Evolutionary conservation across 2,888 invertebrate species (phyloP).

Genomic region (Lasioglossum marginatum): DNA sequence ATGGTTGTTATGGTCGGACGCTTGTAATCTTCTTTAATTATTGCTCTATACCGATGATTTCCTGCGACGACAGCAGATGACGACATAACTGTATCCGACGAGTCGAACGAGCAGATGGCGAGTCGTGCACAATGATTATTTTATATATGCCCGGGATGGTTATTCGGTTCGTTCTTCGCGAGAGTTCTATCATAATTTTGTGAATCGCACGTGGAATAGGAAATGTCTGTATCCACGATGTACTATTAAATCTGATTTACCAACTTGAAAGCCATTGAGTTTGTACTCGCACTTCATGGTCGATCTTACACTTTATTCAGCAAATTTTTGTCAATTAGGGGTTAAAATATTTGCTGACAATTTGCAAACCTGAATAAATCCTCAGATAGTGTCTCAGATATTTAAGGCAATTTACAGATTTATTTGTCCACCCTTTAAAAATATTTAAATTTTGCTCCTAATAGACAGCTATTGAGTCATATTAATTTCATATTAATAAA

Average conservation of each 20-base stretch:
- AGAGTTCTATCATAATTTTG: conserved; percentile 48
- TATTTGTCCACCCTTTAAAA: not conserved
- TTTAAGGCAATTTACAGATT: not conserved
- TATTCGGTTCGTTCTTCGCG: not conserved
- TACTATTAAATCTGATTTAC: conserved; percentile 33
- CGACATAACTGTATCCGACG: conserved; percentile 58
- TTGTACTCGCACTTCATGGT: not conserved
- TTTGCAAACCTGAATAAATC: not conserved
- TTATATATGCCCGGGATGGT: not conserved
- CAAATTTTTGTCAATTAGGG: not conserved
- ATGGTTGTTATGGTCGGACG: conserved; percentile 10
- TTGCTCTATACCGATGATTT: conserved; percentile 32
- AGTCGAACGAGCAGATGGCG: conserved; percentile 23
- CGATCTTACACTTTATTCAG: not conserved
- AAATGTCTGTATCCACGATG: conserved; percentile 28
- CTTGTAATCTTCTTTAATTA: conserved; percentile 56
- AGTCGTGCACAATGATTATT: conserved; percentile 14
- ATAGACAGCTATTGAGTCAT: too few relatives aligned
- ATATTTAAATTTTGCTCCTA: not conserved
- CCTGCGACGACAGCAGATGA: conserved; percentile 38
- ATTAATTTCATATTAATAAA: too few relatives aligned
- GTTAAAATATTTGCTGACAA: not conserved
- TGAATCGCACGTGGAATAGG: conserved; percentile 12
- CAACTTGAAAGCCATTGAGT: not conserved
- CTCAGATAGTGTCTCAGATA: not conserved